These are phyloP conservation scores for Macrosiphum euphorbiae DNA, from an alignment of 2,888 invertebrate species.

Conservation along the genomic window DNA sequence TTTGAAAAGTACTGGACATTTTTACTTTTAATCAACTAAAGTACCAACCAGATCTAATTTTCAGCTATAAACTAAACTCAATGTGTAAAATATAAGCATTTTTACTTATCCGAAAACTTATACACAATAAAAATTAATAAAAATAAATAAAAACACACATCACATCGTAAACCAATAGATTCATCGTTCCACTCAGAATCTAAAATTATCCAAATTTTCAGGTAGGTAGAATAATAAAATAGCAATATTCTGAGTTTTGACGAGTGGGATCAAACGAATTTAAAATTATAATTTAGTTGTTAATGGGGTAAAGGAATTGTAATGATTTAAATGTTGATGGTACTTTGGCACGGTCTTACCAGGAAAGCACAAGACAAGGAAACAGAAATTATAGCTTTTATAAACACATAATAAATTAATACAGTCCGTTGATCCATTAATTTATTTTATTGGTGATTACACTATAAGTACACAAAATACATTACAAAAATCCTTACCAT, in stretches of 20 bases:
- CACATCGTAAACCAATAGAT: neutral
- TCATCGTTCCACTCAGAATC: neutral
- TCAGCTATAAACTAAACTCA: too few species aligned
- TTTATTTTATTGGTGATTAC: neutral
- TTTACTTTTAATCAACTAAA: too few species aligned
- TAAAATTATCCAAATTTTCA: neutral
- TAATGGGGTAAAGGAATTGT: neutral
- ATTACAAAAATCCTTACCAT: constrained; percentile 8
- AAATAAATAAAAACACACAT: neutral
- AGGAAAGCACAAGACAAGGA: neutral
- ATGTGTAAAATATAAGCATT: too few species aligned
- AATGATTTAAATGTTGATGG: neutral
- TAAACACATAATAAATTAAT: constrained; percentile 3
- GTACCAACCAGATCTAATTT: too few species aligned
- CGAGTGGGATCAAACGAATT: neutral
- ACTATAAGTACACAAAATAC: neutral
- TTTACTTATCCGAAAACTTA: too few species aligned
- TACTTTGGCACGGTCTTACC: neutral
- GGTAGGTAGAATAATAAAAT: neutral
- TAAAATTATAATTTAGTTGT: neutral
- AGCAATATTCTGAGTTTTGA: neutral
- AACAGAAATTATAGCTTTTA: neutral
- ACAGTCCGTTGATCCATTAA: neutral
- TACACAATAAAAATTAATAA: too few species aligned
- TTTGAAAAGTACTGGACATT: too few species aligned